Evolutionary conservation across 2,797 vertebrate genomes (phyloP), one percentile per base, ranked within the genome.

Genomic region (Oreonectes daqikongensis): DNA sequence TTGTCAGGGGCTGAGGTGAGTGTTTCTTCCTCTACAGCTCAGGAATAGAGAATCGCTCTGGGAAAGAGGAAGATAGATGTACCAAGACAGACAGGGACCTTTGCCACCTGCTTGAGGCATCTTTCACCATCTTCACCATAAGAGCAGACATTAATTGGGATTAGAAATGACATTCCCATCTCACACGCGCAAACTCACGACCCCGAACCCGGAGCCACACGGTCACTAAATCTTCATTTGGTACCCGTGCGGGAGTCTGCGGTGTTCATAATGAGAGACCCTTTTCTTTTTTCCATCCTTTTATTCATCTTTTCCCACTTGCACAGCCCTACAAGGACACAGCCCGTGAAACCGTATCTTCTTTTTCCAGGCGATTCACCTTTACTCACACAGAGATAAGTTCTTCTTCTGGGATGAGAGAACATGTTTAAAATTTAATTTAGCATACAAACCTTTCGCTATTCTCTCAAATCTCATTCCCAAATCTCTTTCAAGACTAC

Each of bases 191-290:
- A 69, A 15, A 40, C 70, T 67, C 63, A 48, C 59, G n/a, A 30
- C 15, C 72, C 38, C 38, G 55, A 42, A 46, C 66, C 20, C 46
- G 20, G 53, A 75, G 26, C 32, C 48, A 72, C 77, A 35, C 60
- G 72, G 69, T 63, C 75, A 71, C 22, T 63, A 63, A 76, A 69
- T 78, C 75, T 76, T 68, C 65, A 60, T 76, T 76, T 50, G 28
- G 75, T 42, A 22, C 5, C 57, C 48, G 57, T 53, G 30, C 4
- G 42, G 66, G 66, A 46, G 52, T 67, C 52, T 48, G 61, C 40
- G 42, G 57, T 55, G 75, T 69, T 77, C 11, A 63, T 52, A 77
- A 69, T 69, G 44, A 69, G 55, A 76, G 28, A 52, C 69, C 30
- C 22, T 40, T 67, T 52, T 32, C 14, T 61, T 53, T 77, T 12